A percentile compares a stretch with the other conserved stretches of the same genome.
Conservation (phyloP, 2,888 invertebrate genomes). For the Stenurella melanura region DNA sequence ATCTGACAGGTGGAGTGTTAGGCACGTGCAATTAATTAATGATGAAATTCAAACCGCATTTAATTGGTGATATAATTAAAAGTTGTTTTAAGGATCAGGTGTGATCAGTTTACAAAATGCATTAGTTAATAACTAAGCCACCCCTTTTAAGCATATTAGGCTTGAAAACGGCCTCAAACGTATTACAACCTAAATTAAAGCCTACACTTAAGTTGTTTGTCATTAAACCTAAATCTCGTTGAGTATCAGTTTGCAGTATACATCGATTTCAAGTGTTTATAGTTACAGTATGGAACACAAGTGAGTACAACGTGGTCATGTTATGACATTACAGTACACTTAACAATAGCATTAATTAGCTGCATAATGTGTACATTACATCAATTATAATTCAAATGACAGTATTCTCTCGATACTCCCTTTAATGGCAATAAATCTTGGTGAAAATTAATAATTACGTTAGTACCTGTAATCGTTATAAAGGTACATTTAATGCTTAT, state of each 20-base stretch:
- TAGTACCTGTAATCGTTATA: not conserved
- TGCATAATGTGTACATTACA: not conserved
- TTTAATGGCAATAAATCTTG: not conserved
- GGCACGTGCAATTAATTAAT: too few species aligned
- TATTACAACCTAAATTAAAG: not conserved
- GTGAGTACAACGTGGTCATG: not conserved
- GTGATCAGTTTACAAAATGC: too few species aligned
- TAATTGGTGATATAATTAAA: too few species aligned
- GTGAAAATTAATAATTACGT: not conserved
- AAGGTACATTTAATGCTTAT: not conserved
- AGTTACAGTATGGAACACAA: not conserved
- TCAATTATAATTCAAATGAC: not conserved
- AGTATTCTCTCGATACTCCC: not conserved
- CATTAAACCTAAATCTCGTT: not conserved
- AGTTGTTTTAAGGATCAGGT: too few species aligned
- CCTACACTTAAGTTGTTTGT: not conserved
- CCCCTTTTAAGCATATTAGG: too few species aligned
- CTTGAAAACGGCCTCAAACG: not conserved
- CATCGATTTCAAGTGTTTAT: not conserved
- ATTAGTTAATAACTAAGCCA: too few species aligned
- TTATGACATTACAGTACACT: not conserved
- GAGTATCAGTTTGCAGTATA: not conserved
- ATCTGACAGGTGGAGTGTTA: too few species aligned
- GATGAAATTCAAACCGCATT: too few species aligned
- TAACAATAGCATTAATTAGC: not conserved